Evolutionary conservation across 2,797 vertebrate species (phyloP).

Genomic region (Pygocentrus nattereri): DNA sequence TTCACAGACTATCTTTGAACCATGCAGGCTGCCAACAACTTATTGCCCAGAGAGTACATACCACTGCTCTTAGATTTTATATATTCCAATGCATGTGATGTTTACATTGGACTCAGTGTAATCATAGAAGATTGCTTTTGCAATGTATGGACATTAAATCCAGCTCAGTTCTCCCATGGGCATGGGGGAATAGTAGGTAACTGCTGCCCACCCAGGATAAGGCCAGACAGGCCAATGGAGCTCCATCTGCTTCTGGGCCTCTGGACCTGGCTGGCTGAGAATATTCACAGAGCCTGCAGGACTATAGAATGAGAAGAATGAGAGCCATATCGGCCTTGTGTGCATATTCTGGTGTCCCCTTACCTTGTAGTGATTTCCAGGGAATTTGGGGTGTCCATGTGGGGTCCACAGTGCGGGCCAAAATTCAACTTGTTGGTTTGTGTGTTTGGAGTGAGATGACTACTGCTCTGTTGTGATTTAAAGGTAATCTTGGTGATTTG

Average conservation of each 20-base stretch:
- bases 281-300: constrained; percentile 24
- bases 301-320: constrained; percentile 47
- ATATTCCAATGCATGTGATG: constrained; percentile 32
- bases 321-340: constrained; percentile 49
- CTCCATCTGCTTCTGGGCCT: constrained; percentile 56
- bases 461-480: no score
- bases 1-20: constrained; percentile 14
- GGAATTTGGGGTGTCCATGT: constrained; percentile 31
- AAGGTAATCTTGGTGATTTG: neutral
- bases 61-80: constrained; percentile 17
- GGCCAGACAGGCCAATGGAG: constrained; percentile 33
- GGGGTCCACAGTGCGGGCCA: neutral
- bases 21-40: neutral
- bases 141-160: constrained; percentile 45
- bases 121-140: constrained; percentile 41
- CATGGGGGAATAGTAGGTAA: constrained; percentile 3
- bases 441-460: neutral
- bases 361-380: constrained; percentile 47
- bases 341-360: constrained; percentile 48
- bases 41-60: constrained; percentile 27
- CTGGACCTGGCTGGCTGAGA: constrained; percentile 23
- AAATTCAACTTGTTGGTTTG: neutral
- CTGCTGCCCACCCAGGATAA: constrained; percentile 56
- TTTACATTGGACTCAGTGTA: constrained; percentile 31
- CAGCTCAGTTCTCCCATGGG: constrained; percentile 27